These are phyloP conservation scores for Salvelinus alpinus DNA, from an alignment of 2,113 vertebrate genomes.

Conservation along the genomic window DNA sequence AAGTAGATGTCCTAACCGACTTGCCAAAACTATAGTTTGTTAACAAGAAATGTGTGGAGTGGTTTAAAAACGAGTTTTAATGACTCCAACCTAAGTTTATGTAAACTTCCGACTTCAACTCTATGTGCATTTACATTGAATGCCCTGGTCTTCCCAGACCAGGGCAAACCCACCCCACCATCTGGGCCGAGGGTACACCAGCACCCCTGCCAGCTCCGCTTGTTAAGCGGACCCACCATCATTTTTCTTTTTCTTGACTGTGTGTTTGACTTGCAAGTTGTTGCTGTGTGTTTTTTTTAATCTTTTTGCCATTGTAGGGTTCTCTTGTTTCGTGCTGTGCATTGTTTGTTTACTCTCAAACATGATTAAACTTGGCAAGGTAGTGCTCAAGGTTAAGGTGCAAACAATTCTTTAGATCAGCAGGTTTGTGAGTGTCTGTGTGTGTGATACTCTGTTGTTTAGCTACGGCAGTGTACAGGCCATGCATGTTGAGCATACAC, in stretches of 20 bases:
- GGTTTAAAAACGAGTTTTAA: no score
- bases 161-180: conserved; percentile 1
- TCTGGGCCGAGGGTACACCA: conserved; percentile 26
- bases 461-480: no score
- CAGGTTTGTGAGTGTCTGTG: neutral
- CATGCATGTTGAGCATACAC: no score
- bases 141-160: no score
- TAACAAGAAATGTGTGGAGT: no score
- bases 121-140: no score
- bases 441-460: neutral
- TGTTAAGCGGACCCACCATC: neutral
- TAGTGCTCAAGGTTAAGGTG: conserved; percentile 22
- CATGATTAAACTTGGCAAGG: conserved; percentile 26
- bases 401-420: neutral
- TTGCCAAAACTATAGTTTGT: no score
- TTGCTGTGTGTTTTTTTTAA: neutral
- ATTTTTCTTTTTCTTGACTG: neutral
- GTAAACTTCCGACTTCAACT: no score
- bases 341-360: conserved; percentile 24
- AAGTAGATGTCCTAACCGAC: no score
- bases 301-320: neutral
- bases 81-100: no score
- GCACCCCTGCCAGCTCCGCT: conserved; percentile 12
- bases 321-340: neutral
- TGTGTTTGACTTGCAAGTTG: neutral